Percentiles rank a stretch among this genome's conserved stretches.
Evolutionary conservation across 2,797 vertebrate genomes (phyloP).

Genomic region (Hoplostethus mediterraneus): DNA sequence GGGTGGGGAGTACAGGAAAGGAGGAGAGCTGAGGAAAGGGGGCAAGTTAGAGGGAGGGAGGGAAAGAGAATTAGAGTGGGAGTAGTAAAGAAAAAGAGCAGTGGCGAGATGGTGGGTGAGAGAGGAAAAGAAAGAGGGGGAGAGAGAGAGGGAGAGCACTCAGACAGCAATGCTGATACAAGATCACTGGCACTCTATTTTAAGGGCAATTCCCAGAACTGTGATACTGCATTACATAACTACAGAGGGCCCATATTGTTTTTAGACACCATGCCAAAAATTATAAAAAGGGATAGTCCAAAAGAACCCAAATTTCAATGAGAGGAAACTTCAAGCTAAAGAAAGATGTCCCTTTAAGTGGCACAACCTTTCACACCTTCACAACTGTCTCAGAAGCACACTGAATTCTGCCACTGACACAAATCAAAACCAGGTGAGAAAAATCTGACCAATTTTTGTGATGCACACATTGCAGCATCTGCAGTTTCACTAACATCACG

Average conservation of each 20-base stretch:
- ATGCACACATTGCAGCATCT: slow-evolving; percentile 18
- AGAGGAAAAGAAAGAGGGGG: slow-evolving; percentile 33
- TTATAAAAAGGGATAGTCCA: slow-evolving; percentile 61
- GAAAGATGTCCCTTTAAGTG: slow-evolving; percentile 42
- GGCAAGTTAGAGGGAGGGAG: slow-evolving; percentile 62
- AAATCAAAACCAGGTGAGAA: slow-evolving; percentile 42
- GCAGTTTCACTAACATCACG: slow-evolving; percentile 27
- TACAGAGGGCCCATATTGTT: slow-evolving; percentile 79
- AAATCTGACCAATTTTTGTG: slow-evolving; percentile 31
- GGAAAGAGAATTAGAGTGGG: slow-evolving; percentile 78
- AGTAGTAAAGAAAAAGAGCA: slow-evolving; percentile 77
- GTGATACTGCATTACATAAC: slow-evolving; percentile 84
- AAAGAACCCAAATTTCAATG: slow-evolving; percentile 60
- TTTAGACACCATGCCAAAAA: slow-evolving; percentile 75
- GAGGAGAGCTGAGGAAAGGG: slow-evolving; percentile 74
- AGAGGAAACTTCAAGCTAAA: slow-evolving; percentile 40
- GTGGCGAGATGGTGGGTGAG: slow-evolving; percentile 72
- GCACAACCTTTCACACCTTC: slow-evolving; percentile 10
- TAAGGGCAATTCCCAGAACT: slow-evolving; percentile 86
- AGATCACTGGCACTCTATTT: slow-evolving; percentile 85
- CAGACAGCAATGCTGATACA: slow-evolving; percentile 78
- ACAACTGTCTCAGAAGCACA: slow-evolving; percentile 51
- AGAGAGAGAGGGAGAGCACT: slow-evolving; percentile 64
- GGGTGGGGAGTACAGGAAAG: slow-evolving; percentile 73
- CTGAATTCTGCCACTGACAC: slow-evolving; percentile 38